phyloP scores from a whole-genome alignment of 2,113 vertebrate species.

The Fregetta grallaria region DNA sequence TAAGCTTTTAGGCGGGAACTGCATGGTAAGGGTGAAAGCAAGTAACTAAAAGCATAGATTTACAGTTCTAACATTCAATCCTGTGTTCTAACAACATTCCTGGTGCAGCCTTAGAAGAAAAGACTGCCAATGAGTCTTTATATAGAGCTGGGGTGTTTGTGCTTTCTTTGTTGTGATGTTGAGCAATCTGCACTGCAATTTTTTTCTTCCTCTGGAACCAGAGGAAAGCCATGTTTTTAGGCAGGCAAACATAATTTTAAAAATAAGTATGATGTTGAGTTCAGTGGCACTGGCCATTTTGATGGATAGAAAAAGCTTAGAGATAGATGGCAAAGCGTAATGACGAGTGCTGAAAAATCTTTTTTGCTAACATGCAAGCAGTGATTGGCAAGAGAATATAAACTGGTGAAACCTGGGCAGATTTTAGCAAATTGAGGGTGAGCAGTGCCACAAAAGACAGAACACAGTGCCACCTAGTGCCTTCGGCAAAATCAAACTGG shows the following conservation, averaged over 20 bases:
- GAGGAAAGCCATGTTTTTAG: not conserved
- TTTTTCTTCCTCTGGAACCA: not conserved
- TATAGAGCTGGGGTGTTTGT: not conserved
- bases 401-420: not conserved
- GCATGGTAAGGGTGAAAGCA: not conserved
- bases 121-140: not conserved
- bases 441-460: not conserved
- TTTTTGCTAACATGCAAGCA: not conserved
- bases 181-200: not conserved
- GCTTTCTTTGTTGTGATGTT: not conserved
- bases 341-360: not conserved
- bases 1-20: not conserved
- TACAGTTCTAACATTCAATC: not conserved
- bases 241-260: not conserved
- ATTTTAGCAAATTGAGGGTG: not conserved
- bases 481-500: not conserved
- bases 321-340: not conserved
- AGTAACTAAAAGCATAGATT: not conserved
- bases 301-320: not conserved
- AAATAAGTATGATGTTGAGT: not conserved
- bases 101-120: not conserved
- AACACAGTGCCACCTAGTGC: constrained; percentile 52
- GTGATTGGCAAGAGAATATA: not conserved
- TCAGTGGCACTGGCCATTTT: not conserved
- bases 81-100: not conserved